A percentile compares a stretch with the other conserved stretches of the same genome.
Evolutionary conservation across 1,140 invertebrate species (phyloP).

Genomic region (Platorchestia sp.): DNA sequence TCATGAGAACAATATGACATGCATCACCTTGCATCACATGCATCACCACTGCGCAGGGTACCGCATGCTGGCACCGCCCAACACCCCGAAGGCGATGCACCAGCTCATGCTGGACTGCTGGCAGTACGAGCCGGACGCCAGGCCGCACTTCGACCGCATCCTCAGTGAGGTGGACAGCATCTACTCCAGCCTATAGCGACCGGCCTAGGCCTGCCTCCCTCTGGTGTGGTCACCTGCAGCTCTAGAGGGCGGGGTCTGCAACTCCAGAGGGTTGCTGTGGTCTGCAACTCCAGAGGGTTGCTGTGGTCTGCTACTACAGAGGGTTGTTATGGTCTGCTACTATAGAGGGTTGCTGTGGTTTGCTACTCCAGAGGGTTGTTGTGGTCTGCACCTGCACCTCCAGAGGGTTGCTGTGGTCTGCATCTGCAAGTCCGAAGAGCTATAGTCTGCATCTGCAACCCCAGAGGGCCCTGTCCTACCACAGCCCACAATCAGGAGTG

Average conservation of each 20-base stretch:
- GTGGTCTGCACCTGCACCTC: neutral
- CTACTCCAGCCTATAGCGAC: slow-evolving; percentile 56
- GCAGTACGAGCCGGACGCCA: slow-evolving; percentile 91
- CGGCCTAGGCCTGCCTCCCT: neutral
- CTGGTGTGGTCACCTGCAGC: slow-evolving; percentile 14
- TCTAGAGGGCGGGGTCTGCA: neutral
- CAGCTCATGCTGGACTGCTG: slow-evolving; percentile 92
- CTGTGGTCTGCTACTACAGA: neutral
- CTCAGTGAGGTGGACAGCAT: slow-evolving; percentile 71
- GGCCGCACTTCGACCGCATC: slow-evolving; percentile 93
- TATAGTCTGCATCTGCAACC: neutral
- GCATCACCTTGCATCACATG: no score
- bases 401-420: neutral
- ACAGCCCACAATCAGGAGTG: no score
- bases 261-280: no score
- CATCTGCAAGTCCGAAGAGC: neutral
- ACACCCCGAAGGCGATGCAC: slow-evolving; percentile 90
- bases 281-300: slow-evolving; percentile 23
- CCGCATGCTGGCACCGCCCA: slow-evolving; percentile 90
- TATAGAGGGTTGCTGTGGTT: neutral
- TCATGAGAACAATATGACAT: no score
- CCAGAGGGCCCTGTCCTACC: no score
- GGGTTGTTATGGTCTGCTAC: neutral
- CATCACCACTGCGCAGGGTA: slow-evolving; percentile 78
- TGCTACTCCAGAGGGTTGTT: neutral